Base-by-base conservation (phyloP, 2,888 invertebrate genomes). In the Chorisops tibialis region DNA sequence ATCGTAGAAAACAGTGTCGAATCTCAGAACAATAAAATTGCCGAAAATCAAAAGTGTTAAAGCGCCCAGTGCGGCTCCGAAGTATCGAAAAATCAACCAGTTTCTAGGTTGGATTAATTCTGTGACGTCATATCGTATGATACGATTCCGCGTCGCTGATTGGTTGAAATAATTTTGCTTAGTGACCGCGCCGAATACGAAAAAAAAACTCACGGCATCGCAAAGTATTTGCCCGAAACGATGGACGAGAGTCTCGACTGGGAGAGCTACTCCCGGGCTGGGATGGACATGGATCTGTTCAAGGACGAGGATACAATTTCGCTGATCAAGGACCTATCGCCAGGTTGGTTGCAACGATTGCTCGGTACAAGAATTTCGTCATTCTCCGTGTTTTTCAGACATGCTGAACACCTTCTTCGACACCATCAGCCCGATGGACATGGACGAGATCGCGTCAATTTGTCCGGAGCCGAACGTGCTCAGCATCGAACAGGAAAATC, bases 91-190 rank as follows among this genome's bases (percentile, higher is more conserved):
- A 30, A 30, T 30, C n/a, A n/a, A 18, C 35, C 37, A 50, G 19
- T 24, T 16, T 50, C 7, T 9, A 54, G 54, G 54, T 54, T 54
- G 41, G 54, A 11, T 9, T 38, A 56, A 30, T 5, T 37, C 5
- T 39, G 69, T 70, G 72, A 70, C 73, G 74, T 73, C 74, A 76
- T 69, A 76, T 76, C 76, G 76, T 74, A 75, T 74, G 76, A 76
- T 76, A 62, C 71, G 65, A 67, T 69, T 69, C 70, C 68, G 67
- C 70, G 59, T 60, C 65, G 73, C 68, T 75, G 75, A 76, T 76
- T 76, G 76, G 76, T 69, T 68, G 67, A 66, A 66, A 66, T 64
- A 6, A 14, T 22, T 39, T 35, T 24, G 18, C 37, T 59, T 43
- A 56, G n/a, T 56, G 41, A 41, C 54, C 30, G 19, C 22, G 18